Base-by-base conservation (phyloP, 2,797 vertebrate genomes). In the Myotis findleyi region DNA sequence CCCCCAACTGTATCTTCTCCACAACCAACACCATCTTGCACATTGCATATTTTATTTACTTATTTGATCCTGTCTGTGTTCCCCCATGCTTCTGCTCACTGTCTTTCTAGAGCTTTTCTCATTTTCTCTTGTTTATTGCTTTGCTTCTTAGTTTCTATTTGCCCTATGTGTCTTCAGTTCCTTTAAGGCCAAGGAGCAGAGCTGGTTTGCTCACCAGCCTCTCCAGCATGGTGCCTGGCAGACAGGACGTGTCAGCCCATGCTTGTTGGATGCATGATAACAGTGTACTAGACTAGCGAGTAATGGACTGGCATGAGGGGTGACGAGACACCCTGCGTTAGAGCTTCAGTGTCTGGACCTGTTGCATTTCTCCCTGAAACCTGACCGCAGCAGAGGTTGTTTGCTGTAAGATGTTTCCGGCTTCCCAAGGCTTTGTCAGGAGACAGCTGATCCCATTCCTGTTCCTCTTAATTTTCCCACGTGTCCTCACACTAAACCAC, bases 41-140 rank as follows among this genome's bases (percentile, higher is more conserved):
- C 33, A 44, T 41, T 17, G 20, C 17, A 4, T 55, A 49, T 17
- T 87, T 84, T 86, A 68, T 47, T 81, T 55, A 72, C 69, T 69
- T 55, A 30, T 33, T 53, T 49, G 53, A 77, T 81, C 38, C n/a
- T 72, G 23, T 72, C 68, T 47, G 1, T 64, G 6, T n/a, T 25
- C 17, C 17, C 21, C 25, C 25, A 18, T 73, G 71, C 41, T 73
- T 73, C 30, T 30, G 51, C 44, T 57, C 12, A 44, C 49, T n/a
- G 4, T 95, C 33, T 80, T 94, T 76, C 62, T 51, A 36, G 72
- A 18, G 21, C 36, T 18, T 81, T 91, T 30, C 64, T 75, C 59
- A 57, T 23, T 80, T 73, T 57, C 55, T 57, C 55, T 49, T 79
- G 6, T 33, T 33, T 16, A 66, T 71, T 36, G 27, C 44, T 95